Evolutionary conservation across 2,797 vertebrate genomes (phyloP).

Genomic region (Micromesistius poutassou): DNA sequence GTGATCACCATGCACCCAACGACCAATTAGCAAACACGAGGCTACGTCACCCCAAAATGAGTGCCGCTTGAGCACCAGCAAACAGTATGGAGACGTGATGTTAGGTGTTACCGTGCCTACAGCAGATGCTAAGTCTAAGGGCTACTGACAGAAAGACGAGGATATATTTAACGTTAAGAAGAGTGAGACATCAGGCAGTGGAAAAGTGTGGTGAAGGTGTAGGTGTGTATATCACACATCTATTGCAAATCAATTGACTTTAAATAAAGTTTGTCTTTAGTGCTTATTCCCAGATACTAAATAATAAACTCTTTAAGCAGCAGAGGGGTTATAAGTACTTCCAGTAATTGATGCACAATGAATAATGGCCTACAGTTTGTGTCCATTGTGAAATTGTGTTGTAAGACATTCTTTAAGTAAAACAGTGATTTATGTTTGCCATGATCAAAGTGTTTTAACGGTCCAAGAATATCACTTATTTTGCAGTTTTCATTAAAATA

Average conservation of each 20-base stretch:
- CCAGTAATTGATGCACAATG: too few relatives aligned
- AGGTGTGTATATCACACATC: too few relatives aligned
- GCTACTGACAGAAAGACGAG: too few relatives aligned
- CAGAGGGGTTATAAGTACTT: background rate
- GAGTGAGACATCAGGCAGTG: background rate
- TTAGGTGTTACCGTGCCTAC: too few relatives aligned
- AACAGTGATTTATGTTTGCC: background rate
- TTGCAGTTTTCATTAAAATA: background rate
- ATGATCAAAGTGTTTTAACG: background rate
- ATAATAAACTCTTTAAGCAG: background rate
- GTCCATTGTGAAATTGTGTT: background rate
- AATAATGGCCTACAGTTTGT: too few relatives aligned
- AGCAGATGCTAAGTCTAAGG: too few relatives aligned
- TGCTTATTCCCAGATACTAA: background rate
- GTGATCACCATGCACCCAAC: slow-evolving; percentile 40
- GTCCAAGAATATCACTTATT: too few relatives aligned
- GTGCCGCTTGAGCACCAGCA: slow-evolving; percentile 16
- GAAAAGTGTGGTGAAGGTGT: background rate
- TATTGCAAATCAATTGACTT: too few relatives aligned
- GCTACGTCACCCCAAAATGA: slow-evolving; percentile 33
- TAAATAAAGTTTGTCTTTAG: too few relatives aligned
- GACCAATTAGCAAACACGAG: slow-evolving; percentile 54
- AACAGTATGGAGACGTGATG: slow-evolving; percentile 21
- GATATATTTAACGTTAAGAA: background rate
- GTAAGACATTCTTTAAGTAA: background rate